These are phyloP conservation scores for Lepidocyrtoides sp. DNA, from an alignment of 2,888 invertebrate species.

Conservation along the genomic window DNA sequence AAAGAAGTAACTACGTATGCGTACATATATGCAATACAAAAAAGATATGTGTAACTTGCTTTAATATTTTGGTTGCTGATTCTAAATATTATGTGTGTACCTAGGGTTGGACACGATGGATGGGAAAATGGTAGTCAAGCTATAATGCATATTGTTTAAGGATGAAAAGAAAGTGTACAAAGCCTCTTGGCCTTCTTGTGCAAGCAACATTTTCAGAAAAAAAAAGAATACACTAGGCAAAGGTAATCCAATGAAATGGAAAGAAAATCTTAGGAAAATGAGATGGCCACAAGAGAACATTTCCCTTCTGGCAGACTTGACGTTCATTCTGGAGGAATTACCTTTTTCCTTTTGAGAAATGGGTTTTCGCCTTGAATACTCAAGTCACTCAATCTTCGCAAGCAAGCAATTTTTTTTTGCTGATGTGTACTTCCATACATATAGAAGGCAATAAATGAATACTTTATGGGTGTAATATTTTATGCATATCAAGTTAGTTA, in stretches of 20 bases:
- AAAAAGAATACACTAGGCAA: neutral
- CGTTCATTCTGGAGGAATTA: neutral
- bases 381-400: neutral
- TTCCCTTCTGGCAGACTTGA: neutral
- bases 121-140: too few relatives aligned
- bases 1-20: too few relatives aligned
- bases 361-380: neutral
- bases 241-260: neutral
- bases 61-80: neutral
- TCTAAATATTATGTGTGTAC: too few relatives aligned
- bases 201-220: neutral
- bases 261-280: neutral
- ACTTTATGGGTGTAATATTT: neutral
- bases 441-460: neutral
- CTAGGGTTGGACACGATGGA: too few relatives aligned
- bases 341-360: constrained; percentile 1
- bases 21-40: too few relatives aligned
- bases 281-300: neutral
- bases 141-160: too few relatives aligned
- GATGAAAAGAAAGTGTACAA: too few relatives aligned
- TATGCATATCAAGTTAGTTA: neutral
- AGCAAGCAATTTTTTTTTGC: neutral
- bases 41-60: neutral
- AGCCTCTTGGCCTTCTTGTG: too few relatives aligned
- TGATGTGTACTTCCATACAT: neutral